A percentile compares a stretch with the other conserved stretches of the same genome.
Conservation (phyloP, 30 jellyfish, hydroid and myxozoan genomes). For the Euphysa ruthae region DNA sequence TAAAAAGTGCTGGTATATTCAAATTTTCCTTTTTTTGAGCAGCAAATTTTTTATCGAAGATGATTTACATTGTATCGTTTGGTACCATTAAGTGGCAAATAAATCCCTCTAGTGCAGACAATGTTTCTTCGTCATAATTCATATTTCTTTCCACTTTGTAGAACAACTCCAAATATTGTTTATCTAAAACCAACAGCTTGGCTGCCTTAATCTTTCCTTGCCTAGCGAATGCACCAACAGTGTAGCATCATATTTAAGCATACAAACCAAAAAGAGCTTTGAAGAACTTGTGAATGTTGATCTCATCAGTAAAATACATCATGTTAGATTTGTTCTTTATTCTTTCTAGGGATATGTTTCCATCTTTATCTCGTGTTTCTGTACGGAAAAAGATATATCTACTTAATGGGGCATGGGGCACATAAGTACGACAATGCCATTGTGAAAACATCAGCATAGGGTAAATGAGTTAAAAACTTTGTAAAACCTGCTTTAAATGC, state of each 20-base stretch:
- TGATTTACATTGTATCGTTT: neutral
- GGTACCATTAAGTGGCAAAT: neutral
- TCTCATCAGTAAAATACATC: neutral
- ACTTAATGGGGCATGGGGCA: no score
- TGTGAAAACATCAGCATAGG: no score
- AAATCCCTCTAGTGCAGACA: neutral
- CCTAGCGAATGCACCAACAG: neutral
- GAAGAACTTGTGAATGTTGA: neutral
- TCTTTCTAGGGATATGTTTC: no score
- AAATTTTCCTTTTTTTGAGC: slow-evolving; percentile 34
- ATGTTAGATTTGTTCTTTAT: no score
- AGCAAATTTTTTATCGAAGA: slow-evolving; percentile 1
- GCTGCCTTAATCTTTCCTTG: neutral
- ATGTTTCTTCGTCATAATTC: neutral
- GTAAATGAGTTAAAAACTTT: no score
- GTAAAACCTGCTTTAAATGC: no score
- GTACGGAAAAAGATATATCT: no score
- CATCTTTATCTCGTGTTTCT: no score
- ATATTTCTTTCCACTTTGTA: neutral
- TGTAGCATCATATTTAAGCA: neutral
- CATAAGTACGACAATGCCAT: no score
- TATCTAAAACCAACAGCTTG: neutral
- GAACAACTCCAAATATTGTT: no score
- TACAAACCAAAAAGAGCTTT: no score
- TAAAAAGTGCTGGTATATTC: slow-evolving; percentile 1